Evolutionary conservation across 1,140 invertebrate genomes (phyloP).

Genomic region (silkworm (Bombyx mori)): ASM3026992v2 NC_085121.1:5735001-5735500

Average conservation of each 20-base stretch:
- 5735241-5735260: conserved; percentile 53
- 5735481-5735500: too few relatives aligned
- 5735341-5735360: conserved; percentile 1
- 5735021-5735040: too few relatives aligned
- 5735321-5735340: conserved; percentile 25
- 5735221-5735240: conserved; percentile 62
- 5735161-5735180: conserved; percentile 64
- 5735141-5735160: conserved; percentile 63
- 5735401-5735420: too few relatives aligned
- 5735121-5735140: conserved; percentile 47
- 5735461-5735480: too few relatives aligned
- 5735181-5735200: conserved; percentile 64
- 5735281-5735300: conserved; percentile 58
- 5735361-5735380: too few relatives aligned
- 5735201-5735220: conserved; percentile 61
- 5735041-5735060: too few relatives aligned
- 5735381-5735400: too few relatives aligned
- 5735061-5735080: too few relatives aligned
- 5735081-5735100: too few relatives aligned
- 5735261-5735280: conserved; percentile 60
- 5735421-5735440: too few relatives aligned
- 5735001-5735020: too few relatives aligned
- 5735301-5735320: conserved; percentile 66
- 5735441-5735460: too few relatives aligned
- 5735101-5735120: conserved; percentile 30